Conservation (phyloP, 2,888 invertebrate genomes). For the Acanthococcus lagerstroemiae region DNA sequence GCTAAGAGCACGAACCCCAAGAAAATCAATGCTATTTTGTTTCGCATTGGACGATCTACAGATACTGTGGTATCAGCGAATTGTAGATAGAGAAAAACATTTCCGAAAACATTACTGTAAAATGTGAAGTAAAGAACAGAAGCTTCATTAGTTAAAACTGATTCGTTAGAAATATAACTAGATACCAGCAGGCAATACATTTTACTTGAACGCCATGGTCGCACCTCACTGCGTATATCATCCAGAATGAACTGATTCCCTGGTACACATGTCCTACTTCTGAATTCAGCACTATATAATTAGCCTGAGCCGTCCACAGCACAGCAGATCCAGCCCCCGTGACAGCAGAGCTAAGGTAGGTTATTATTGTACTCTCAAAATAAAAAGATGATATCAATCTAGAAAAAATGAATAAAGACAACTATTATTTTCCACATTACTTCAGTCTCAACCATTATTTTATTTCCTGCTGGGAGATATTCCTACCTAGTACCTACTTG, state of each 20-base stretch:
- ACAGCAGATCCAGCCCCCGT: conserved; percentile 85
- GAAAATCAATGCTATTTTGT: neutral
- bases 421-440: no score
- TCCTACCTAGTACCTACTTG: no score
- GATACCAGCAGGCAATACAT: no score
- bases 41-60: conserved; percentile 5
- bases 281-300: conserved; percentile 80
- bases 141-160: neutral
- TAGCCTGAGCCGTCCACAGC: conserved; percentile 93
- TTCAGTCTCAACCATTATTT: no score
- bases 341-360: conserved; percentile 48
- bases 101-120: conserved; percentile 18
- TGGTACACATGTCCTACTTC: conserved; percentile 73
- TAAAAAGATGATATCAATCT: no score
- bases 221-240: conserved; percentile 88
- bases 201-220: no score
- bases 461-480: no score
- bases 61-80: conserved; percentile 3
- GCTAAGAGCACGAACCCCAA: neutral
- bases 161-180: no score
- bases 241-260: conserved; percentile 92
- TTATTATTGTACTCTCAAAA: neutral
- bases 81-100: conserved; percentile 15
- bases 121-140: no score
- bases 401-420: no score